Percentiles rank a stretch among this genome's conserved stretches.
phyloP scores from a whole-genome alignment of 1,140 invertebrate species.

The Sminthurinus signatus region DNA sequence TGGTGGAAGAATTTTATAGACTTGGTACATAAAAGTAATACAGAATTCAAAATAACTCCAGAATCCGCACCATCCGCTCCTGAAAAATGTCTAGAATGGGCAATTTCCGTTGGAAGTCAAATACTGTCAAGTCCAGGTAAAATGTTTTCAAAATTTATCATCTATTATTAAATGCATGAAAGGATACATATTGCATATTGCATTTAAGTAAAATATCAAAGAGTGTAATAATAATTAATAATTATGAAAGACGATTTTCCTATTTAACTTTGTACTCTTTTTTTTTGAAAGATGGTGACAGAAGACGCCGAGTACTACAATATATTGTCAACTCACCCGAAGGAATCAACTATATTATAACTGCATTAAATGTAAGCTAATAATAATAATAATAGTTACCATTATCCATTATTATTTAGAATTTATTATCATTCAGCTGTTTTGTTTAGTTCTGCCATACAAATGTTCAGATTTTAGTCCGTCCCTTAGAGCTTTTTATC shows the following conservation, averaged over 20 bases:
- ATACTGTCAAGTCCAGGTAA: not conserved
- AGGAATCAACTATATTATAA: not conserved
- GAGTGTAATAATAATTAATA: too few relatives aligned
- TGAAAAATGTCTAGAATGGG: not conserved
- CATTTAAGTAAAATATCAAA: too few relatives aligned
- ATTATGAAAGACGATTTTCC: too few relatives aligned
- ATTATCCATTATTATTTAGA: too few relatives aligned
- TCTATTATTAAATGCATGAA: too few relatives aligned
- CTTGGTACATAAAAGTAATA: not conserved
- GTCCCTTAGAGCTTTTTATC: too few relatives aligned
- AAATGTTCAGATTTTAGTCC: too few relatives aligned
- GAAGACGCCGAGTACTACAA: not conserved
- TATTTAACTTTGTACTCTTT: not conserved
- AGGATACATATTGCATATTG: too few relatives aligned
- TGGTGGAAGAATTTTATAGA: not conserved
- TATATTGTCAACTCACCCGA: not conserved
- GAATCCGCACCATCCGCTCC: not conserved
- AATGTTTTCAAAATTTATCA: too few relatives aligned
- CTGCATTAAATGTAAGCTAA: not conserved
- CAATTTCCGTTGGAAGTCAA: not conserved
- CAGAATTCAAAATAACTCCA: not conserved
- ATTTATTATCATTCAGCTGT: too few relatives aligned
- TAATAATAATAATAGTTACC: too few relatives aligned
- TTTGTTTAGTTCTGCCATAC: too few relatives aligned
- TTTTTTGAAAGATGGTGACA: not conserved